Evolutionary conservation across 2,113 vertebrate species (phyloP), one percentile per base, ranked within the genome.

Genomic region (Bagarius yarrelli): DNA sequence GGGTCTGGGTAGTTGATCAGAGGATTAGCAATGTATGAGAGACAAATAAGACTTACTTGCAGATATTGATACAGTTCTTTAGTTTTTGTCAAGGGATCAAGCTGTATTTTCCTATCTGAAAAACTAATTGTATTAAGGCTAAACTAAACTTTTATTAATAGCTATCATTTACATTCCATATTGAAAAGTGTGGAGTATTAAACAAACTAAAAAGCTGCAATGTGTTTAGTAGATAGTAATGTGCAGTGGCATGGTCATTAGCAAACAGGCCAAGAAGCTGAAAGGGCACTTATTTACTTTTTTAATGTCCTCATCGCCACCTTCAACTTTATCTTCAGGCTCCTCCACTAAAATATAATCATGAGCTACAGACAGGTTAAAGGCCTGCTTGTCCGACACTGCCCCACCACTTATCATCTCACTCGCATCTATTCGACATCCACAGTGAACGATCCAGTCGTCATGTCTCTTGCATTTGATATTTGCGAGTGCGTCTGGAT

Each of bases 291-390:
- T 72, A 72, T 53, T 73, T 73, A 73, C 70, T 34, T 19, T 34
- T 73, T 73, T 73, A 50, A 23, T 34, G n/a, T 56, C 40, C 14
- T 83, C 83, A 87, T 63, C 87, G 56, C 21, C 19, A 0, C 2
- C 67, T 19, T 5, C 59, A 50, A 13, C 2, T 34, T 16, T 2
- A 40, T 87, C 72, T 11, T 71, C 84, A 61, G 84, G 86, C 60
- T 94, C 92, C 44, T 94, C 86, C 76, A 96, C 93, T 71, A 95
- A 82, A 11, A 96, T 91, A 0, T 90, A 94, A 55, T 95, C 92
- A 0, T 81, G 83, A 71, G 76, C 84, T 30, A 75, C 4, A 30
- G 80, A 60, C 23, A 78, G 27, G 1, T 59, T 11, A 8, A 19
- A 2, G 25, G 1, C 56, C 57, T 3, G 44, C 21, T 3, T 60